phyloP scores from a whole-genome alignment of 2,888 invertebrate genomes.

The Tipula vernalis region DNA sequence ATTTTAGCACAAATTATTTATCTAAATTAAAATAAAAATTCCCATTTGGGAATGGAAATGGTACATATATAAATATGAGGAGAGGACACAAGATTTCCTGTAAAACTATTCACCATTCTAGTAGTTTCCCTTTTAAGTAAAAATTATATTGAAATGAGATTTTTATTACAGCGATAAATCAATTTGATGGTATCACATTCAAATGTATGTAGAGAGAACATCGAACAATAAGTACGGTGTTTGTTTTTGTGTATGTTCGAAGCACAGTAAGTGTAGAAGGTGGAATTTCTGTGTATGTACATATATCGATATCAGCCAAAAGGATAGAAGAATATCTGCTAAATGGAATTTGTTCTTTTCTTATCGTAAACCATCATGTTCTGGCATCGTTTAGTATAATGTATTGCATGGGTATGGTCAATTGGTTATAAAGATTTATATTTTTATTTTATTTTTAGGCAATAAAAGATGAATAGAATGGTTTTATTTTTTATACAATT shows the following conservation, averaged over 20 bases:
- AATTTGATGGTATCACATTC: neutral
- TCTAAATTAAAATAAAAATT: neutral
- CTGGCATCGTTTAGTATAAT: neutral
- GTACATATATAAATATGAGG: neutral
- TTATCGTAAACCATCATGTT: neutral
- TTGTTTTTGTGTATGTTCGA: neutral
- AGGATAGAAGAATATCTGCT: neutral
- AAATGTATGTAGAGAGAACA: neutral
- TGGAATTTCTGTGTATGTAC: neutral
- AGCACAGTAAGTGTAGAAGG: neutral
- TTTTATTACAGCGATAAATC: neutral
- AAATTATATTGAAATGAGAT: constrained; percentile 4
- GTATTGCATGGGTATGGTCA: neutral
- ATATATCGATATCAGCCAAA: neutral
- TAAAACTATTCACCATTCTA: neutral
- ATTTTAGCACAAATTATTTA: neutral
- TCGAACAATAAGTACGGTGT: neutral
- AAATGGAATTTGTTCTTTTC: neutral
- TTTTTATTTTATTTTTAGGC: neutral
- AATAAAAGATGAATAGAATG: constrained; percentile 4
- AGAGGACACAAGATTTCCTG: neutral
- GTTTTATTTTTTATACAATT: neutral
- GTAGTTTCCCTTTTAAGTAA: neutral
- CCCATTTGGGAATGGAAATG: neutral
- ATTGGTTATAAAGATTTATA: constrained; percentile 4